Evolutionary conservation across 2,797 vertebrate species (phyloP).

Genomic region (Scarus forsteni): DNA sequence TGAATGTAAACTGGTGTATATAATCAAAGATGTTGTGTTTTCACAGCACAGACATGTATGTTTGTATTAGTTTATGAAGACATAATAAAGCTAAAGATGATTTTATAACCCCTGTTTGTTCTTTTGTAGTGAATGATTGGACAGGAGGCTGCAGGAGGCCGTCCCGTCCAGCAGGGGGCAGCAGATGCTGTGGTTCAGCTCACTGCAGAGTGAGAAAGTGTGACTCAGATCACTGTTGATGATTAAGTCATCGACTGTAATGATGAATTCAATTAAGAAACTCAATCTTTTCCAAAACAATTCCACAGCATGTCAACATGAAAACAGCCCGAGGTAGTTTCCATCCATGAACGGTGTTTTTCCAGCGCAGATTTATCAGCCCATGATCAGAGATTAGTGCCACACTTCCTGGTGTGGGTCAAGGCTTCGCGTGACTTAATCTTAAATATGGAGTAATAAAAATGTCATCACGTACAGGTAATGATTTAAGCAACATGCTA

Average conservation of each 20-base stretch:
- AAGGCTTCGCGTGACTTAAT: too few relatives aligned
- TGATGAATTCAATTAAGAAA: neutral
- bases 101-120: slow-evolving; percentile 12
- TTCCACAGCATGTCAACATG: neutral
- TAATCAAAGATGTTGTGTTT: neutral
- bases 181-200: neutral
- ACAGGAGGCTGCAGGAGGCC: too few relatives aligned
- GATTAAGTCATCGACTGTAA: neutral
- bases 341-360: neutral
- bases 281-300: neutral
- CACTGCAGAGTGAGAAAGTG: neutral
- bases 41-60: slow-evolving; percentile 3
- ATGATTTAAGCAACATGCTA: too few relatives aligned
- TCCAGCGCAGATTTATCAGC: too few relatives aligned
- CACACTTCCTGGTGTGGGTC: too few relatives aligned
- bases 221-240: neutral
- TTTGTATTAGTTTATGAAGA: slow-evolving; percentile 11
- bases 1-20: slow-evolving; percentile 36
- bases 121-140: neutral
- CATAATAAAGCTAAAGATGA: slow-evolving; percentile 36
- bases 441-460: too few relatives aligned
- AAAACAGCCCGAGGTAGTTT: neutral
- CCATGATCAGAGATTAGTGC: too few relatives aligned
- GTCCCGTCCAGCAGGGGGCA: slow-evolving; percentile 15
- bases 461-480: too few relatives aligned